phyloP scores from a whole-genome alignment of 2,113 vertebrate genomes.

The Lathamus discolor region DNA sequence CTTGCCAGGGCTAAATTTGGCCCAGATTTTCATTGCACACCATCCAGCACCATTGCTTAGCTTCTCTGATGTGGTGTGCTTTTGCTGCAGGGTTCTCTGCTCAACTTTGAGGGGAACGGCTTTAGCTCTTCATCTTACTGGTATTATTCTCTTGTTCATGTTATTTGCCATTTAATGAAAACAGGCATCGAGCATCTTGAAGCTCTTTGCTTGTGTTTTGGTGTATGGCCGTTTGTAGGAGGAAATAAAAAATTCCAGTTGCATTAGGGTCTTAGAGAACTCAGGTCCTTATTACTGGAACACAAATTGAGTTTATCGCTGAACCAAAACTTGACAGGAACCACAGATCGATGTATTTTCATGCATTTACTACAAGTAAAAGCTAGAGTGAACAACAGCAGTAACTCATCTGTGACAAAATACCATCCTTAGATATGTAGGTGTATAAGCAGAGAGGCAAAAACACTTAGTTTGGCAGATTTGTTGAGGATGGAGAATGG shows the following conservation, averaged over 20 bases:
- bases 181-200: not conserved
- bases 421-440: conserved; percentile 38
- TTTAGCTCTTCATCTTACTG: not conserved
- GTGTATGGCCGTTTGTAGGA: not conserved
- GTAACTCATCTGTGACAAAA: conserved; percentile 62
- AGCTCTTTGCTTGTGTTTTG: not conserved
- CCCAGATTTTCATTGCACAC: not conserved
- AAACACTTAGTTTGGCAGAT: conserved; percentile 30
- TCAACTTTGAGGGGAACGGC: not conserved
- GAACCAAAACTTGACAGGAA: not conserved
- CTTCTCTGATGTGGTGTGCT: not conserved
- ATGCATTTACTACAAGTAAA: not conserved
- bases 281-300: not conserved
- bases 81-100: not conserved
- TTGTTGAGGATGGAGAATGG: conserved; percentile 23
- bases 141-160: not conserved
- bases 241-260: not conserved
- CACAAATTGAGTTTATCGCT: not conserved
- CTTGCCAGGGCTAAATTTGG: conserved; percentile 1
- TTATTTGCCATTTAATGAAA: not conserved
- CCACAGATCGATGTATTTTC: not conserved
- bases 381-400: not conserved
- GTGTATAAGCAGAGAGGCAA: conserved; percentile 39
- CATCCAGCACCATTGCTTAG: not conserved
- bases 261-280: not conserved